phyloP scores from a whole-genome alignment of 1,140 invertebrate genomes.

The Drosophila aff. region DNA sequence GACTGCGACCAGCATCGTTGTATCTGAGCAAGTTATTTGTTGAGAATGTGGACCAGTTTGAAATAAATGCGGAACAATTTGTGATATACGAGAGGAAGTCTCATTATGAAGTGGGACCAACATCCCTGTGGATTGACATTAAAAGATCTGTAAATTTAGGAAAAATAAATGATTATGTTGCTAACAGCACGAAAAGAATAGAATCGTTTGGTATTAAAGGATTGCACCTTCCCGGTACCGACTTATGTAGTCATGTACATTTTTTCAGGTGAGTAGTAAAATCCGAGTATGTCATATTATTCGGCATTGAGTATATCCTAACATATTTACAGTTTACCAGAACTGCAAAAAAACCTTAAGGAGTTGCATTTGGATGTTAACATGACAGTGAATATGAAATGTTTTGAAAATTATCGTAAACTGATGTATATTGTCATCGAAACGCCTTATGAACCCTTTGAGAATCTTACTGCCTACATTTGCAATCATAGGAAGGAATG shows the following conservation, averaged over 20 bases:
- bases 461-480: no score
- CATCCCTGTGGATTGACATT: background rate
- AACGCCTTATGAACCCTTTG: no score
- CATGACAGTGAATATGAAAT: no score
- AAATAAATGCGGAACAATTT: background rate
- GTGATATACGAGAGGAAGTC: background rate
- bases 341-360: no score
- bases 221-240: background rate
- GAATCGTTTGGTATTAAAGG: accelerated
- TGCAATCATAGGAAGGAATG: no score
- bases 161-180: background rate
- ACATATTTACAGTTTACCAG: no score
- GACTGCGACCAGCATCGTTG: background rate
- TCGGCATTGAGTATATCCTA: no score
- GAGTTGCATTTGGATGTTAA: no score
- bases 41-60: background rate
- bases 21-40: background rate
- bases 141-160: background rate
- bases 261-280: slow-evolving; percentile 3
- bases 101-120: background rate
- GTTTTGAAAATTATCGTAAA: no score
- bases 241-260: background rate
- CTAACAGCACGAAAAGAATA: background rate
- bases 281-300: background rate
- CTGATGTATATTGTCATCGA: no score